phyloP scores from a whole-genome alignment of 2,797 vertebrate genomes.

The Myripristis jacobus region DNA sequence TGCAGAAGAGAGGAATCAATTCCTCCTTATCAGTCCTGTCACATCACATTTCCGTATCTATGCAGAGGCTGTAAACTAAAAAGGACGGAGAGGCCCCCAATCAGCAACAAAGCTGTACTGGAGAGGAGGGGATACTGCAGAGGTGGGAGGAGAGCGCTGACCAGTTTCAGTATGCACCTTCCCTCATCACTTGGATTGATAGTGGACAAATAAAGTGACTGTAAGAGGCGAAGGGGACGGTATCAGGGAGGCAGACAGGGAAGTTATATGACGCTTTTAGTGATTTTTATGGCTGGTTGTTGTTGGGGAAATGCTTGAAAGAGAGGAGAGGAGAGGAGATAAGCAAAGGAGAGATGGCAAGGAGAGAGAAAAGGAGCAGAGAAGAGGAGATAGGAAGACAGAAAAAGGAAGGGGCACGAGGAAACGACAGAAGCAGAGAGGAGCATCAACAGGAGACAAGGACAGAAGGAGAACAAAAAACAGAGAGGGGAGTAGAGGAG shows the following conservation, averaged over 20 bases:
- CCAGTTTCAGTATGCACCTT: conserved; percentile 30
- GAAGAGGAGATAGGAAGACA: neutral
- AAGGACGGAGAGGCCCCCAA: conserved; percentile 35
- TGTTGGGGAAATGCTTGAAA: neutral
- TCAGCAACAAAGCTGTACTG: conserved; percentile 31
- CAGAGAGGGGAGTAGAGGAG: neutral
- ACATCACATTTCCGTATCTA: conserved; percentile 58
- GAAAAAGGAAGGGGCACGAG: neutral
- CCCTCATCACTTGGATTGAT: conserved; percentile 19
- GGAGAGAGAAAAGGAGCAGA: neutral
- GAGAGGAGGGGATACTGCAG: conserved; percentile 33
- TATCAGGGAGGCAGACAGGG: neutral
- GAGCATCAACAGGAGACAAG: neutral
- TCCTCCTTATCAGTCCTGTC: conserved; percentile 59
- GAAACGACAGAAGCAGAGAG: neutral
- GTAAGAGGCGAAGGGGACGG: neutral
- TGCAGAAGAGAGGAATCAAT: conserved; percentile 55
- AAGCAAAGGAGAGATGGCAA: neutral
- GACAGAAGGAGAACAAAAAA: conserved; percentile 1
- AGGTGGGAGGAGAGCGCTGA: conserved; percentile 17
- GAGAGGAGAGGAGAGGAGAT: conserved; percentile 12
- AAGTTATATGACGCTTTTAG: too few species aligned
- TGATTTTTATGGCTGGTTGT: neutral
- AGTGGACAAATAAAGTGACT: neutral
- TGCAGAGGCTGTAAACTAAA: conserved; percentile 46